Evolutionary conservation across 2,888 invertebrate species (phyloP).

Genomic region (Gisinianus flammeolus): DNA sequence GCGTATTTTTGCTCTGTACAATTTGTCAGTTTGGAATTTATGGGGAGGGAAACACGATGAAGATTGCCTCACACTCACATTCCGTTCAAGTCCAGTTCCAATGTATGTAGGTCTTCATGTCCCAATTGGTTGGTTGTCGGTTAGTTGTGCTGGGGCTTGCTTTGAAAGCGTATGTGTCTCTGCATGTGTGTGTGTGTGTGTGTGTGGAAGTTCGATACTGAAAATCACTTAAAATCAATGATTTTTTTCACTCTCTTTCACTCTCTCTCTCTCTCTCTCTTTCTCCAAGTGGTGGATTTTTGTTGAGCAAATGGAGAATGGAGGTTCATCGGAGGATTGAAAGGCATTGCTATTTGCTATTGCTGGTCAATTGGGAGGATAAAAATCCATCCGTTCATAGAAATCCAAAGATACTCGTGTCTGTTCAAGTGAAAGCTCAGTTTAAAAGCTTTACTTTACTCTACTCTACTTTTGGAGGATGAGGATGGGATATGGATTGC

Average conservation of each 20-base stretch:
- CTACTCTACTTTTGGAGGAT: too few relatives aligned
- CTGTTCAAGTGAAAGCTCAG: constrained; percentile 27
- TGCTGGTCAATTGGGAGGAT: constrained; percentile 16
- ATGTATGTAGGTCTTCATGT: background rate
- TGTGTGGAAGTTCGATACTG: background rate
- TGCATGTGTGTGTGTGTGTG: background rate
- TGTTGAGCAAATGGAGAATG: background rate
- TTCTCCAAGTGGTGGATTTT: background rate
- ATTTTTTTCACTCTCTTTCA: background rate
- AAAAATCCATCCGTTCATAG: constrained; percentile 2
- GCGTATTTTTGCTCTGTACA: too few relatives aligned
- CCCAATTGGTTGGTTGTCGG: background rate
- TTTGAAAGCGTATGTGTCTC: too few relatives aligned
- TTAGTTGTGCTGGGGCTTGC: too few relatives aligned
- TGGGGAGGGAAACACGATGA: too few relatives aligned
- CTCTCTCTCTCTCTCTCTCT: background rate
- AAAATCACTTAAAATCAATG: background rate
- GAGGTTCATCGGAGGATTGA: background rate
- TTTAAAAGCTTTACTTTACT: constrained; percentile 18
- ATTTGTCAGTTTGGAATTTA: too few relatives aligned
- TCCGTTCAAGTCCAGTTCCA: background rate
- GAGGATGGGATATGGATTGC: too few relatives aligned
- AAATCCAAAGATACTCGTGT: background rate
- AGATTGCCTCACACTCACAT: background rate
- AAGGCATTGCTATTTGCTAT: too few relatives aligned